These are phyloP conservation scores for Nezara viridula DNA, from an alignment of 2,888 invertebrate species.

Conservation along the genomic window DNA sequence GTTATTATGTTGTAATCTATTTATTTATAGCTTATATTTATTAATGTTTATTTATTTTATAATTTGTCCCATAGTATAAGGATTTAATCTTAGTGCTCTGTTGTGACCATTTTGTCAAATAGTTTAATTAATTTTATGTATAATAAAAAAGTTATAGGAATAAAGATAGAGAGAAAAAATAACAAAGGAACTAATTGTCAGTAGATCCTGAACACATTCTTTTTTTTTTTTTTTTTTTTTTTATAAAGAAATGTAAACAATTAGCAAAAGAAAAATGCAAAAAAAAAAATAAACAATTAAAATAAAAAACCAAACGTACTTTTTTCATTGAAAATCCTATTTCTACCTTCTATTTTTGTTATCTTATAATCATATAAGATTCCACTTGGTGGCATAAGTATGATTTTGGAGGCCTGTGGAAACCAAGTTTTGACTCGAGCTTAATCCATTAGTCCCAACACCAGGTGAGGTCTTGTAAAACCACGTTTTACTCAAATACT, in stretches of 20 bases:
- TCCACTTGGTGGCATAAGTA: no score
- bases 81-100: constrained; percentile 27
- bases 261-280: constrained; percentile 6
- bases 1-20: background rate
- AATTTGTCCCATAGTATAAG: background rate
- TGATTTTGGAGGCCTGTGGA: no score
- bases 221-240: background rate
- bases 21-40: constrained; percentile 44
- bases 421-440: no score
- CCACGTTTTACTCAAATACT: no score
- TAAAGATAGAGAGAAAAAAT: background rate
- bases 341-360: background rate
- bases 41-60: constrained; percentile 39
- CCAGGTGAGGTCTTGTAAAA: no score
- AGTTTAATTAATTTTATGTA: background rate
- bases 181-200: constrained; percentile 38
- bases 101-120: constrained; percentile 12
- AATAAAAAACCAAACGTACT: background rate
- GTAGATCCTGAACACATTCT: constrained; percentile 35
- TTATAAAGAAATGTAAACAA: constrained; percentile 4
- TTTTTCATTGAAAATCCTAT: background rate
- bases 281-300: background rate
- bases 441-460: no score
- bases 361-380: background rate
- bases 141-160: background rate